phyloP scores from a whole-genome alignment of 2,113 vertebrate species.

The Lagopus leucura region DNA sequence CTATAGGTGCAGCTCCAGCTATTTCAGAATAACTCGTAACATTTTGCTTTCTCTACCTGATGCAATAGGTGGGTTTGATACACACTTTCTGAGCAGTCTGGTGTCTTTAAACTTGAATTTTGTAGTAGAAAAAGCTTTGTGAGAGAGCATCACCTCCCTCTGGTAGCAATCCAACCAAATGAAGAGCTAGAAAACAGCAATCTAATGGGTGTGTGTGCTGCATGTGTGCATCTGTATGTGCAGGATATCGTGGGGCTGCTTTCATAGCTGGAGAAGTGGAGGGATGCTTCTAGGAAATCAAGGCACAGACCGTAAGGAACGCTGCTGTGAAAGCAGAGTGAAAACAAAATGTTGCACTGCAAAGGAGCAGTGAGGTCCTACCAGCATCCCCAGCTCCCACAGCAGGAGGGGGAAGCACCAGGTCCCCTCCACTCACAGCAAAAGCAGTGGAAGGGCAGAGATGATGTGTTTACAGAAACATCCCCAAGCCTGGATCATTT shows the following conservation, averaged over 20 bases:
- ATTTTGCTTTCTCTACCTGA: neutral
- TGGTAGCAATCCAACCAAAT: neutral
- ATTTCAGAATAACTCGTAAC: neutral
- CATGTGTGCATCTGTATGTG: conserved; percentile 18
- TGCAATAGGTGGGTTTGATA: neutral
- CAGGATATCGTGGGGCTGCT: conserved; percentile 48
- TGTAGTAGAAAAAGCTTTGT: neutral
- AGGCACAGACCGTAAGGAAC: neutral
- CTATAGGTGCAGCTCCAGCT: neutral
- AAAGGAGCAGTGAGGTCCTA: neutral
- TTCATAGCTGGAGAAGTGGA: conserved; percentile 54
- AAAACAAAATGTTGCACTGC: neutral
- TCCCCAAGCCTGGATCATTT: conserved; percentile 32
- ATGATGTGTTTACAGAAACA: conserved; percentile 38
- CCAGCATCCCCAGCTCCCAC: neutral
- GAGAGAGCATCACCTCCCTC: neutral
- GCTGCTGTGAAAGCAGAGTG: neutral
- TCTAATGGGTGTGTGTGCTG: neutral
- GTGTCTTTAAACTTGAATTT: neutral
- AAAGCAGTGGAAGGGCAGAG: conserved; percentile 15
- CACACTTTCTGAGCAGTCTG: neutral
- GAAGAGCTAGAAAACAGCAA: neutral
- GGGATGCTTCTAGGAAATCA: conserved; percentile 56
- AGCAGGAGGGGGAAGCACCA: conserved; percentile 19
- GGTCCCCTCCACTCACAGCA: neutral